Evolutionary conservation across 2,113 vertebrate species (phyloP).

Genomic region (Eurystomus gularis): DNA sequence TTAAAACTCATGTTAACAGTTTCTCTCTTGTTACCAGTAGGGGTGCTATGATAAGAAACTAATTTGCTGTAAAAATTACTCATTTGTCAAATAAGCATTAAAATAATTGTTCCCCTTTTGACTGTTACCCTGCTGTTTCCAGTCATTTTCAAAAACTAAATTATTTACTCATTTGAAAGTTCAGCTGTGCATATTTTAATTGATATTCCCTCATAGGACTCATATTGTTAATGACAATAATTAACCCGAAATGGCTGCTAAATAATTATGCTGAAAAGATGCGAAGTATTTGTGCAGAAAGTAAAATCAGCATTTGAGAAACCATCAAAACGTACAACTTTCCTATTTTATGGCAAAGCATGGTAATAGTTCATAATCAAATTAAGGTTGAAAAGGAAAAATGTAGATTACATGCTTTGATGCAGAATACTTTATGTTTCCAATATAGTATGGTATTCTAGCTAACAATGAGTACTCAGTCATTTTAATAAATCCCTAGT

Average conservation of each 20-base stretch:
- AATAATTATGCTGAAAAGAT: slow-evolving; percentile 90
- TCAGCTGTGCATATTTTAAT: slow-evolving; percentile 88
- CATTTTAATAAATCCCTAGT: slow-evolving; percentile 69
- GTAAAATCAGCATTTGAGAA: slow-evolving; percentile 81
- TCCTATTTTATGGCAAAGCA: slow-evolving; percentile 76
- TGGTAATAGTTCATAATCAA: slow-evolving; percentile 82
- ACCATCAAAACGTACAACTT: slow-evolving; percentile 77
- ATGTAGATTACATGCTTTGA: slow-evolving; percentile 75
- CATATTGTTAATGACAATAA: slow-evolving; percentile 97
- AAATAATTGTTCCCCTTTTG: slow-evolving; percentile 99
- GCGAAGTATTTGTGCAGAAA: slow-evolving; percentile 80
- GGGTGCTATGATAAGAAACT: slow-evolving; percentile 89
- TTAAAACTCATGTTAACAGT: slow-evolving; percentile 77
- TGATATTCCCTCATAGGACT: slow-evolving; percentile 91
- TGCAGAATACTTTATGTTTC: slow-evolving; percentile 79
- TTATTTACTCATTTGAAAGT: slow-evolving; percentile 91
- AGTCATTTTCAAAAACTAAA: slow-evolving; percentile 93
- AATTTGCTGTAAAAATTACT: slow-evolving; percentile 93
- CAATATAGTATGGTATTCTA: slow-evolving; percentile 71
- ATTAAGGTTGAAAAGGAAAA: slow-evolving; percentile 78
- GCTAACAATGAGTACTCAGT: slow-evolving; percentile 70
- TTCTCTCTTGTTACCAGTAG: slow-evolving; percentile 81
- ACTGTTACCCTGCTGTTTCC: slow-evolving; percentile 95
- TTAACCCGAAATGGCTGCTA: slow-evolving; percentile 96
- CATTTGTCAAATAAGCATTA: slow-evolving; percentile 95